Conservation (phyloP, 2,888 invertebrate species). For the Stenotaenia linearis region DNA sequence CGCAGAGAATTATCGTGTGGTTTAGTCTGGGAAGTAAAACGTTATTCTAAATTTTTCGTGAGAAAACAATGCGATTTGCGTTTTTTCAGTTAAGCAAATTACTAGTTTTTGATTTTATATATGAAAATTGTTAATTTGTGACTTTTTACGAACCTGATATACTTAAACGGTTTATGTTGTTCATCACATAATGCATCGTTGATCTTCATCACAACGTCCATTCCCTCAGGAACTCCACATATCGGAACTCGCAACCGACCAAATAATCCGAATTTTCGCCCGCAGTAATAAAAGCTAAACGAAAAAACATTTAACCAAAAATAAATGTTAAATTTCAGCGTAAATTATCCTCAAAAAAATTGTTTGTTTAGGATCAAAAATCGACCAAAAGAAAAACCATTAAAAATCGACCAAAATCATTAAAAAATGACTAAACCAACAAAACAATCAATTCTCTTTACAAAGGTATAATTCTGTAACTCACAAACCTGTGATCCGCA, state of each 20-base stretch:
- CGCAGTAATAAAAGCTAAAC: constrained; percentile 94
- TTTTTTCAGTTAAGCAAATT: no score
- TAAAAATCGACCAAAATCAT: no score
- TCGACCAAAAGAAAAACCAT: no score
- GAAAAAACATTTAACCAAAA: constrained; percentile 48
- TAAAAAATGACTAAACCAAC: no score
- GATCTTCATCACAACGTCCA: constrained; percentile 76
- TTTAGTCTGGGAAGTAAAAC: constrained; percentile 62
- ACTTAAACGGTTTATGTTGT: constrained; percentile 83
- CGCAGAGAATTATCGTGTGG: constrained; percentile 91
- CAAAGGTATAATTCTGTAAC: no score
- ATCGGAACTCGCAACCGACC: constrained; percentile 83
- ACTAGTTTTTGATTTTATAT: no score
- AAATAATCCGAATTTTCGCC: constrained; percentile 79
- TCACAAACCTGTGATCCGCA: constrained; percentile 49
- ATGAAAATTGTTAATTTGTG: no score
- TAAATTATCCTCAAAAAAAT: no score
- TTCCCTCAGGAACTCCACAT: constrained; percentile 91
- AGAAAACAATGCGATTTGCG: no score
- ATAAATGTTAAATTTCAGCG: no score
- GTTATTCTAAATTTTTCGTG: neutral
- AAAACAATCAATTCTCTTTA: no score
- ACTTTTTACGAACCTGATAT: constrained; percentile 56
- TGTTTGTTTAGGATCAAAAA: no score
- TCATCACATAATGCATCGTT: constrained; percentile 93